Conservation (phyloP, 1,140 invertebrate species). For the Drosophila setifemur region DNA sequence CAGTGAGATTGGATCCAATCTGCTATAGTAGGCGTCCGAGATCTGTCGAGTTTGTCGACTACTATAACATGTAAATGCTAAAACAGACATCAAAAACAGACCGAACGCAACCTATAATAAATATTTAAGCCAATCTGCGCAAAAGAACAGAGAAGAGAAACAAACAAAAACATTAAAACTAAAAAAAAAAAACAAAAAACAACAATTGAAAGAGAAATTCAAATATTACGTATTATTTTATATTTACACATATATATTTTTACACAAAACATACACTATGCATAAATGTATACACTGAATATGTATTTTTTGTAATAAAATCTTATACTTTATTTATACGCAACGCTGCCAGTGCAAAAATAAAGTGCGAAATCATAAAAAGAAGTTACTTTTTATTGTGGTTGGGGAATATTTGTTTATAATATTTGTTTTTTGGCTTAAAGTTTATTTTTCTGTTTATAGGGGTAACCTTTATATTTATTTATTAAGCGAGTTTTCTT, state of each 20-base stretch:
- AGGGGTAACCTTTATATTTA: too few relatives aligned
- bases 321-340: not conserved
- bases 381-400: too few relatives aligned
- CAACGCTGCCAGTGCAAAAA: not conserved
- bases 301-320: constrained; percentile 77
- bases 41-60: constrained; percentile 81
- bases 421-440: too few relatives aligned
- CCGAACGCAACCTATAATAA: constrained; percentile 18
- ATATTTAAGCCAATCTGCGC: constrained; percentile 52
- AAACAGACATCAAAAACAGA: constrained; percentile 10
- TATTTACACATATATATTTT: constrained; percentile 70
- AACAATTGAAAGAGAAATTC: constrained; percentile 35
- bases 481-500: too few relatives aligned
- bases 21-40: constrained; percentile 76
- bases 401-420: too few relatives aligned
- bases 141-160: too few relatives aligned
- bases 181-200: constrained; percentile 24
- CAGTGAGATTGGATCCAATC: constrained; percentile 82
- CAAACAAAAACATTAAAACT: constrained; percentile 15
- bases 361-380: not conserved
- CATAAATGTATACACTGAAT: constrained; percentile 60
- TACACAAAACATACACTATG: constrained; percentile 66
- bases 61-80: constrained; percentile 75
- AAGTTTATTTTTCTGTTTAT: too few relatives aligned
- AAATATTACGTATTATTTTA: constrained; percentile 72